Percentiles rank a stretch among this genome's conserved stretches.
These are phyloP conservation scores for Astropecten irregularis DNA, from an alignment of 53 echinoderm and acorn worm species.

Conservation along the genomic window DNA sequence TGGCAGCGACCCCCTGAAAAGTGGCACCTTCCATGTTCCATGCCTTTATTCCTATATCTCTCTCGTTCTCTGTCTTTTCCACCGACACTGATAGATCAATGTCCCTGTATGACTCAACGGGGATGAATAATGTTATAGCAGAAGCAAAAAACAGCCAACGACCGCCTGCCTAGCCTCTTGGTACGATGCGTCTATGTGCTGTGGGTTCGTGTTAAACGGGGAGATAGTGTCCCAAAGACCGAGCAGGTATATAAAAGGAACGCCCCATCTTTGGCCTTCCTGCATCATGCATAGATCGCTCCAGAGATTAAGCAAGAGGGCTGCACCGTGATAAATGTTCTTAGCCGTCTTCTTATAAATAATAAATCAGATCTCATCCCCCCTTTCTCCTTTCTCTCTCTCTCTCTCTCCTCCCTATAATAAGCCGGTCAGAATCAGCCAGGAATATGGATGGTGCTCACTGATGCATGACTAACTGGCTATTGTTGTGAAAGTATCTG, in stretches of 20 bases:
- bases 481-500: conserved; percentile 22
- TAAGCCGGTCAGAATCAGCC: no score
- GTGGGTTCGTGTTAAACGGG: no score
- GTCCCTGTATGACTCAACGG: conserved; percentile 42
- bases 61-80: no score
- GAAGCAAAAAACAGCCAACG: no score
- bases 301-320: conserved; percentile 9
- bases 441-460: conserved; percentile 13
- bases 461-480: conserved; percentile 35
- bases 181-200: no score
- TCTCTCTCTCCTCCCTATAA: no score
- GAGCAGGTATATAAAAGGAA: not conserved
- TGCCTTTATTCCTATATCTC: not conserved
- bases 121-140: conserved; percentile 27
- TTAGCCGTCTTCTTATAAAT: conserved; percentile 36
- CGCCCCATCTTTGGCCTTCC: conserved; percentile 1
- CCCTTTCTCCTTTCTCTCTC: no score
- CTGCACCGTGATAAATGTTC: conserved; percentile 45
- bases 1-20: not conserved
- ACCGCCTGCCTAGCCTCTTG: no score
- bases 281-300: conserved; percentile 43
- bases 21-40: conserved; percentile 17
- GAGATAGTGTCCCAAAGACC: not conserved
- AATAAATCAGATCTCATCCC: conserved; percentile 3
- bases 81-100: conserved; percentile 25